Evolutionary conservation across 2,797 vertebrate genomes (phyloP).

Genomic region (Gorsachius magnificus): DNA sequence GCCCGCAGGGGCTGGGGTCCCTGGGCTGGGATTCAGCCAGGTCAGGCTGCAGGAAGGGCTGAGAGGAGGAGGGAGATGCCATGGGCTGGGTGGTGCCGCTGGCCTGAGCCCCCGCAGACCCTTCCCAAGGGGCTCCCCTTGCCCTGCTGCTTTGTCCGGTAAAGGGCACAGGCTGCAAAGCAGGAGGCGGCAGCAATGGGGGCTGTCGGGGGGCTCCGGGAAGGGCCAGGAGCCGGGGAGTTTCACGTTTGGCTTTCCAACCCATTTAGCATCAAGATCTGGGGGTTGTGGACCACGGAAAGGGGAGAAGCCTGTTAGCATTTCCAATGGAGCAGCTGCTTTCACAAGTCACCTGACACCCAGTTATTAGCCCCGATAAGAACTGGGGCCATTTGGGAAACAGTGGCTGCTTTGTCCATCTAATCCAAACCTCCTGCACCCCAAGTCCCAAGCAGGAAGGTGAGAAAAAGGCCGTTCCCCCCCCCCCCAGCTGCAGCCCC

Average conservation of each 20-base stretch:
- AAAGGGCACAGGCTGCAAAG: background rate
- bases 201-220: background rate
- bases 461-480: background rate
- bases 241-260: background rate
- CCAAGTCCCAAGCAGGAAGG: background rate
- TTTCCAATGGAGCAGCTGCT: background rate
- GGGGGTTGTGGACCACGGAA: background rate
- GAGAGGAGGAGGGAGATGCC: background rate
- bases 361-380: background rate
- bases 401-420: background rate
- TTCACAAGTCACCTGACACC: background rate
- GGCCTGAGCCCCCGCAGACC: background rate
- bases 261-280: background rate
- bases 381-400: background rate
- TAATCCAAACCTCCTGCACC: background rate
- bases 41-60: background rate
- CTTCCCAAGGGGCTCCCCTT: background rate
- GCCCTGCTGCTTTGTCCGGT: rapidly evolving
- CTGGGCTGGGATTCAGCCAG: background rate
- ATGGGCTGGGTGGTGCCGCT: background rate
- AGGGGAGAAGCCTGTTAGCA: background rate
- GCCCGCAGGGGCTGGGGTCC: rapidly evolving
- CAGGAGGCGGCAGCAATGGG: background rate
- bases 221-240: background rate
- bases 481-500: background rate